Evolutionary conservation across 1,140 invertebrate species (phyloP), one percentile per base, ranked within the genome.

Genomic region (Drosophila tsacasi): DNA sequence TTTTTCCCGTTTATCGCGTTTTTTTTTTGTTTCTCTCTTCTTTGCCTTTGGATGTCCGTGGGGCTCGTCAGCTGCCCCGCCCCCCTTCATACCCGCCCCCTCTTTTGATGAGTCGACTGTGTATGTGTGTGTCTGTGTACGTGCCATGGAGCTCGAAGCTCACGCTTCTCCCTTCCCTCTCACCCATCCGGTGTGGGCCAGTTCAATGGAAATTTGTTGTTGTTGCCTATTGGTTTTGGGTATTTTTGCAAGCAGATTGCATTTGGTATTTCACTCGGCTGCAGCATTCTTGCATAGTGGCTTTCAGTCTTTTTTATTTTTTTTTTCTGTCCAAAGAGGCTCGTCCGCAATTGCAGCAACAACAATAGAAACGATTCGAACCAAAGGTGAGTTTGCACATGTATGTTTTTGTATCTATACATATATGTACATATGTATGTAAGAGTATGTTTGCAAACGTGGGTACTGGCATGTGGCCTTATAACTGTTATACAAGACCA

Each of bases 61-160:
- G 83, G 83, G 83, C 83, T 83, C 83, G 80, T 83, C 83, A 75
- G 65, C 72, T 59, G 47, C 57, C 59, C 61, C 30, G 47, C 40
- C 47, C 23, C 62, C 54, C 19, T 61, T 57, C 44, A 54, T 50
- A 61, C 50, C 32, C 47, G 46, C 30, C 39, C 32, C 35, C 50
- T 49, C 42, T 50, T 61, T 32, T 39, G 25, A 42, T 54, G 21
- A 30, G 52, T 47, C 23, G 17, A n/a, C 25, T 52, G 25, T 71
- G 46, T 39, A 21, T 57, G 30, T 40, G 58, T 58, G 37, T n/a
- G 19, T 44, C 23, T 60, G 40, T 27, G 39, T 77, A 76, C 62
- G 73, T 76, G 73, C 57, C 62, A 39, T 65, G 39, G 32, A 47
- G 57, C 49, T 75, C 40, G 49, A 25, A 50, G 73, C 47, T 67